Evolutionary conservation across 2,797 vertebrate genomes (phyloP).

Genomic region (Harpagifer antarcticus): DNA sequence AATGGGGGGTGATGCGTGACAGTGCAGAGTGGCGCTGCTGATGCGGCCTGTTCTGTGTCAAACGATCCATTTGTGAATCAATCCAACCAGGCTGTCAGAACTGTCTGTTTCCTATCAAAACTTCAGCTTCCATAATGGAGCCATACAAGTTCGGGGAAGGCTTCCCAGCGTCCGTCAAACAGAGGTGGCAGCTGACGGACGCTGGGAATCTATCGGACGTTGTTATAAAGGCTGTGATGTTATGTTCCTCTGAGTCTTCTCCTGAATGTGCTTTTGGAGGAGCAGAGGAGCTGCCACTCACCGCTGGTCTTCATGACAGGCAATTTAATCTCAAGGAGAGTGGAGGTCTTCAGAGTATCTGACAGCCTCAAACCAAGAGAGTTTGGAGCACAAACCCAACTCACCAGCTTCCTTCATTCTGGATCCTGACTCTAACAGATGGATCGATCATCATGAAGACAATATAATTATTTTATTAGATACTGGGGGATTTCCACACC

Average conservation of each 20-base stretch:
- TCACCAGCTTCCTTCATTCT: slow-evolving; percentile 20
- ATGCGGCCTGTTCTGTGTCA: slow-evolving; percentile 45
- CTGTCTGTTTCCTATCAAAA: slow-evolving; percentile 61
- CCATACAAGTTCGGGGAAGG: slow-evolving; percentile 46
- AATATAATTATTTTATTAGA: not conserved
- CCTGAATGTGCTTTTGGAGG: slow-evolving; percentile 68
- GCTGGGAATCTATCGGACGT: slow-evolving; percentile 62
- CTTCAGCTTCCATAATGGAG: slow-evolving; percentile 64
- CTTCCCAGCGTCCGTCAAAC: slow-evolving; percentile 59
- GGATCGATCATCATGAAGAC: slow-evolving; percentile 14
- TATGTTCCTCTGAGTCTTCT: slow-evolving; percentile 60
- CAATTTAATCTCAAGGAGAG: slow-evolving; percentile 81
- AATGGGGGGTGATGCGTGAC: slow-evolving; percentile 52
- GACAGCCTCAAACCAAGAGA: slow-evolving; percentile 58
- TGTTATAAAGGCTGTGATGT: slow-evolving; percentile 73
- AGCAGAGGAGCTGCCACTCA: slow-evolving; percentile 79
- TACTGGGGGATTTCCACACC: slow-evolving; percentile 6
- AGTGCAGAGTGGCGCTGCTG: slow-evolving; percentile 1
- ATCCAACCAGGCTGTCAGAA: slow-evolving; percentile 54
- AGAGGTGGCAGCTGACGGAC: slow-evolving; percentile 56
- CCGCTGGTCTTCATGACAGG: slow-evolving; percentile 67
- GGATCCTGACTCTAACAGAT: slow-evolving; percentile 1
- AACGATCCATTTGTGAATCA: slow-evolving; percentile 57
- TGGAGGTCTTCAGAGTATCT: slow-evolving; percentile 62
- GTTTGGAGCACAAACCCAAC: slow-evolving; percentile 20